Percentiles rank a stretch among this genome's conserved stretches.
Conservation (phyloP, 1,140 invertebrate genomes). For the Procambarus clarkii region DNA sequence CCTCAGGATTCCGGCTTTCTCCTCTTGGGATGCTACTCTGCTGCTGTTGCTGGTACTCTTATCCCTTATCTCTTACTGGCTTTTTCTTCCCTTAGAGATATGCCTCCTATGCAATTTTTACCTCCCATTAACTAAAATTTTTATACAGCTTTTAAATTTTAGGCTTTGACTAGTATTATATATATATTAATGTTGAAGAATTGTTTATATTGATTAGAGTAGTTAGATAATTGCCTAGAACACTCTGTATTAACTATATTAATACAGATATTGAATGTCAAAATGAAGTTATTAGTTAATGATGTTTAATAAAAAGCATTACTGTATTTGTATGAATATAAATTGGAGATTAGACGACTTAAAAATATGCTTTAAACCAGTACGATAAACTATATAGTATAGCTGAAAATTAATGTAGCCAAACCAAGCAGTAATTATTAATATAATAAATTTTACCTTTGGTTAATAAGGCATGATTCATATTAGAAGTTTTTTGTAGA, state of each 20-base stretch:
- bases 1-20: not conserved
- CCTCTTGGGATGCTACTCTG: not conserved
- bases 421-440: not conserved
- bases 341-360: no score
- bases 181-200: no score
- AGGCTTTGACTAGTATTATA: no score
- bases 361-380: no score
- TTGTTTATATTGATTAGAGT: not conserved
- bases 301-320: no score
- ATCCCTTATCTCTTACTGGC: no score
- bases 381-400: no score
- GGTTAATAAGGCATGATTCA: not conserved
- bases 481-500: not conserved
- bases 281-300: no score
- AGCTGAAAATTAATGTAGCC: no score
- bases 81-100: not conserved
- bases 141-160: not conserved
- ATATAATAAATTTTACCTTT: not conserved
- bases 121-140: not conserved
- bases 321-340: no score
- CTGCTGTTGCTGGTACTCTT: not conserved
- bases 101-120: not conserved
- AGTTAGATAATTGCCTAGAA: not conserved
- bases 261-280: no score
- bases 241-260: no score